Percentiles rank a stretch among this genome's conserved stretches.
Conservation (phyloP, 2,113 vertebrate species). For the Oenanthe melanoleuca region DNA sequence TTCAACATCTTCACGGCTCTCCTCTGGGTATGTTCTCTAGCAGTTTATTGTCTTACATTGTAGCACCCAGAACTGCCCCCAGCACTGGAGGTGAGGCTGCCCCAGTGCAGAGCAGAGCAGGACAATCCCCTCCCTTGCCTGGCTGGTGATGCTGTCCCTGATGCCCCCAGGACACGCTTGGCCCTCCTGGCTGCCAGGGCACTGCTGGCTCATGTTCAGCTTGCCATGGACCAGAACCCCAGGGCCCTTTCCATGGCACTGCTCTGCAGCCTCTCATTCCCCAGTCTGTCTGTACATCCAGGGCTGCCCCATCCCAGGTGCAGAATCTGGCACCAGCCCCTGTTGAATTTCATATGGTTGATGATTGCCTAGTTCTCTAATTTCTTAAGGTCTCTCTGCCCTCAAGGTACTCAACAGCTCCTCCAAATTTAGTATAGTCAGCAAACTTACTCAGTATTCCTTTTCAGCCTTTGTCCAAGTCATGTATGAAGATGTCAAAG, state of each 20-base stretch:
- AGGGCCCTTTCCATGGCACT: not conserved
- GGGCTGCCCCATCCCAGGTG: not conserved
- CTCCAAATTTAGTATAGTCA: too few relatives aligned
- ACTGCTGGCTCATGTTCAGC: not conserved
- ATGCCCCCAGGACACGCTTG: not conserved
- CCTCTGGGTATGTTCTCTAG: too few relatives aligned
- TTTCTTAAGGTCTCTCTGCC: not conserved
- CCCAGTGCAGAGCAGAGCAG: too few relatives aligned
- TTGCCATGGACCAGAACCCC: not conserved
- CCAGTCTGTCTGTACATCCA: not conserved
- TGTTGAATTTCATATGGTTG: not conserved
- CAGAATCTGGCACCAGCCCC: not conserved
- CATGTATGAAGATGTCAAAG: not conserved
- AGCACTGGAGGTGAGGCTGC: too few relatives aligned
- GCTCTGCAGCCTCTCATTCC: not conserved
- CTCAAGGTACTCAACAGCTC: not conserved
- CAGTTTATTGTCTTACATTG: too few relatives aligned
- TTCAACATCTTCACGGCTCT: not conserved
- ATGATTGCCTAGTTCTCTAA: not conserved
- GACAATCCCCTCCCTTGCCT: too few relatives aligned
- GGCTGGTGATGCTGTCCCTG: not conserved
- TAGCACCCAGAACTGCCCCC: too few relatives aligned
- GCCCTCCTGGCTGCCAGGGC: not conserved
- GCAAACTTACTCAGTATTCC: not conserved
- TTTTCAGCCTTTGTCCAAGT: not conserved